phyloP scores from a whole-genome alignment of 2,888 invertebrate genomes.

The Drosophila gaucha region DNA sequence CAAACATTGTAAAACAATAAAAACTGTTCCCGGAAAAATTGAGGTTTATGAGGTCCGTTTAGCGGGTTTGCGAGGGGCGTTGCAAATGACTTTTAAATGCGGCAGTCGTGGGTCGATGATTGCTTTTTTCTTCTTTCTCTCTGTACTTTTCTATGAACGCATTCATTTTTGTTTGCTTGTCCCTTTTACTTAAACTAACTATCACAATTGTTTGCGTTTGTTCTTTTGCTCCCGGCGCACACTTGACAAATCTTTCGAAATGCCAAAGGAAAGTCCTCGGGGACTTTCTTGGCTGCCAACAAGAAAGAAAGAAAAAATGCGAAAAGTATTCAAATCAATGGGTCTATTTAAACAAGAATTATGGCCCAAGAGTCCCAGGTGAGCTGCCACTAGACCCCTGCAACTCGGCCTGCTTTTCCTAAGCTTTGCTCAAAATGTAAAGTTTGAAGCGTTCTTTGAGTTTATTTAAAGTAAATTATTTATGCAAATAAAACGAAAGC shows the following conservation, averaged over 20 bases:
- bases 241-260: slow-evolving; percentile 41
- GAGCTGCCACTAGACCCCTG: slow-evolving; percentile 30
- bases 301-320: slow-evolving; percentile 45
- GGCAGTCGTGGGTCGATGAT: slow-evolving; percentile 54
- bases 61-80: slow-evolving; percentile 69
- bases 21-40: slow-evolving; percentile 50
- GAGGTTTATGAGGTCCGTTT: slow-evolving; percentile 61
- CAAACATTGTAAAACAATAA: slow-evolving; percentile 75
- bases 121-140: slow-evolving; percentile 33
- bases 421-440: slow-evolving; percentile 29
- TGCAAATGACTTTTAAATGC: slow-evolving; percentile 76
- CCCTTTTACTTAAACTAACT: slow-evolving; percentile 51
- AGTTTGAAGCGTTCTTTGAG: slow-evolving; percentile 61
- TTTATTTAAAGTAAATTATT: slow-evolving; percentile 80
- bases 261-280: slow-evolving; percentile 52
- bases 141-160: background rate
- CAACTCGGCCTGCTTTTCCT: slow-evolving; percentile 5
- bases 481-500: slow-evolving; percentile 65
- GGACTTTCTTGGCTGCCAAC: slow-evolving; percentile 19
- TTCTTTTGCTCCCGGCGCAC: slow-evolving; percentile 34
- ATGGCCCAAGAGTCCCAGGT: slow-evolving; percentile 49
- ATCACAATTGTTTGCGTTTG: slow-evolving; percentile 57
- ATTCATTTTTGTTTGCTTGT: slow-evolving; percentile 20
- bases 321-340: slow-evolving; percentile 71
- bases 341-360: slow-evolving; percentile 69